Evolutionary conservation across 2,113 vertebrate species (phyloP), one percentile per base, ranked within the genome.

Genomic region (Phylloscopus whistleri): DNA sequence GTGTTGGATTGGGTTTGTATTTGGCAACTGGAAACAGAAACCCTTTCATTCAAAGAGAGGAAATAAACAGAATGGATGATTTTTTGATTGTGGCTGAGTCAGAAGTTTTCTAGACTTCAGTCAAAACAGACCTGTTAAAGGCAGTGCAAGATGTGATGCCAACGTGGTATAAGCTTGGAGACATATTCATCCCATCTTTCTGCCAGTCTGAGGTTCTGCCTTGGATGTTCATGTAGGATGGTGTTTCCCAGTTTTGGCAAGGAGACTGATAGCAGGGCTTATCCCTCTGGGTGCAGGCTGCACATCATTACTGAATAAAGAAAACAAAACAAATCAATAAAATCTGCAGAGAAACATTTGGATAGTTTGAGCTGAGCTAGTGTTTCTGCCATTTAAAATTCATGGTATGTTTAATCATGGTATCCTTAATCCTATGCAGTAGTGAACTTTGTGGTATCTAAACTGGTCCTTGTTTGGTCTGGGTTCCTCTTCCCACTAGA

Each of bases 1-100:
- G 0, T 69, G 51, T 90, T 60, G 93, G 84, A 88, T 31, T 90
- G 19, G 66, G 52, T 95, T 93, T 89, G 48, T 70, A 76, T 96
- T 87, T 94, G 69, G 53, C 44, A 95, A 82, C 55, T 91, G 59
- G 78, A 95, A 94, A 79, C 67, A 93, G 73, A 91, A 95, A 77
- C 43, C 51, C 56, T 59, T 86, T 75, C 73, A 88, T 86, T 94
- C 48, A 70, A 51, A 95, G 51, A 83, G 16, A 63, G 55, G 39
- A 93, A 94, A 93, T 91, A 91, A 91, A 80, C 59, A 83, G 6
- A 41, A 66, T 43, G 52, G 81, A 60, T 67, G 33, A 66, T 63
- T 77, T 94, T 90, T 79, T 95, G 53, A 70, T 74, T 91, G 63
- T 6, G 8, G 37, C 46, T 92, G 79, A 95, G 67, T 90, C 67